Base-by-base conservation (phyloP, 92 coral and sea anemone genomes). In the Metridium senile region DNA sequence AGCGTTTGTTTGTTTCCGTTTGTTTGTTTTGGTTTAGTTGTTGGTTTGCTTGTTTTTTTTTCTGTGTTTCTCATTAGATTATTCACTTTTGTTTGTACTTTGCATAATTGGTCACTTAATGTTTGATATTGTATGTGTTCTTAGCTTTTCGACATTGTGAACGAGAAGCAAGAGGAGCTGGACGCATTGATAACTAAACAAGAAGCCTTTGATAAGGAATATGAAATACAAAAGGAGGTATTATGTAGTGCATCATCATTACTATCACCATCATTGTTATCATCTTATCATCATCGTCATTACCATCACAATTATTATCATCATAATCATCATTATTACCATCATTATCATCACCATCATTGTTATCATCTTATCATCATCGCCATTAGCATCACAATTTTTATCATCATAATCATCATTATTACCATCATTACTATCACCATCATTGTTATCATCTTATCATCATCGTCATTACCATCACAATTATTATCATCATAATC, bases 121-220 rank as follows among this genome's bases (percentile, higher is more conserved):
- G n/a, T n/a, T n/a, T n/a, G n/a, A n/a, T n/a, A n/a, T n/a, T n/a
- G n/a, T n/a, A n/a, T n/a, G 29, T 23, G 2, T 54, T 54, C 26
- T 61, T 27, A 61, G 66, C 6, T 22, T 9, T 11, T 11, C 7
- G 66, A 61, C 33, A 61, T 26, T 4, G 13, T 61, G 11, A 61
- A 23, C 33, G 66, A 61, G 11, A 61, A 61, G 32, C 66, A 61
- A 26, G 66, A 61, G 8, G 66, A 61, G 19, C 66, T 61, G 13
- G 66, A 61, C 9, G 30, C 33, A 26, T 6, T 61, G 66, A 22
- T 27, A 6, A 29, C 66, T 23, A 61, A 61, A 22, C 66, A 61
- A 23, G 11, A 23, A 22, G 66, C 13, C 32, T 22, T 61, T 61
- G 66, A 61, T 27, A 61, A 26, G 33, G 66, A 61, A 22, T 61